Conservation (phyloP, 2,113 vertebrate genomes). For the Ascaphus truei region DNA sequence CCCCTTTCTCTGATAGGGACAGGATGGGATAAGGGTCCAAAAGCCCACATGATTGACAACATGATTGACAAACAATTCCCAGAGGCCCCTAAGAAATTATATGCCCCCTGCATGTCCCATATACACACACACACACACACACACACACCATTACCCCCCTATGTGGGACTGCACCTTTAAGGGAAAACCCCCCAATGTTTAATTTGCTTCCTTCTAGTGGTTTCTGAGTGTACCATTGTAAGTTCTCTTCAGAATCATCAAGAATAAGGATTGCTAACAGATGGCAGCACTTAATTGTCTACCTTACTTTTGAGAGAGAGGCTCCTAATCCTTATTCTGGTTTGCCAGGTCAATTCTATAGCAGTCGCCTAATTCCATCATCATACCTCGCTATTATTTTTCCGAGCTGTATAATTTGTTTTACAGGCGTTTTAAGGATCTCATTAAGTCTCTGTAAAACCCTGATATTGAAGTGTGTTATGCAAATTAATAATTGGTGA, state of each 20-base stretch:
- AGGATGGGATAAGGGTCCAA: no score
- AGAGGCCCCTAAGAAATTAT: no score
- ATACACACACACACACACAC: no score
- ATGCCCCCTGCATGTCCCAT: no score
- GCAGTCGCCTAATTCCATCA: background rate
- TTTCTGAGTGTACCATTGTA: background rate
- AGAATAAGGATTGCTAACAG: background rate
- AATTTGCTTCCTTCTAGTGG: background rate
- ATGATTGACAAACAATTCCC: no score
- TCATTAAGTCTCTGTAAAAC: background rate
- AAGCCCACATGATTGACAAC: no score
- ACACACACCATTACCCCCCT: no score
- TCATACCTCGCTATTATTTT: background rate
- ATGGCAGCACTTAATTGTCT: slow-evolving; percentile 3
- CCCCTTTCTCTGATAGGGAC: no score
- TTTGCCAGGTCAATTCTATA: background rate
- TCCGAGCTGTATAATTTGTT: background rate
- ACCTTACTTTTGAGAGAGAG: background rate
- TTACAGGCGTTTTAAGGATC: slow-evolving; percentile 28
- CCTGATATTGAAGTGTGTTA: slow-evolving; percentile 33
- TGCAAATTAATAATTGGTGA: slow-evolving; percentile 40
- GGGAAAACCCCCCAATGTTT: background rate
- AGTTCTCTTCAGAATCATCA: background rate
- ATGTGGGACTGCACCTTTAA: no score
- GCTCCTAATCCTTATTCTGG: slow-evolving; percentile 2